Conservation (phyloP, 2,888 invertebrate genomes). For the Epinotia bilunana region DNA sequence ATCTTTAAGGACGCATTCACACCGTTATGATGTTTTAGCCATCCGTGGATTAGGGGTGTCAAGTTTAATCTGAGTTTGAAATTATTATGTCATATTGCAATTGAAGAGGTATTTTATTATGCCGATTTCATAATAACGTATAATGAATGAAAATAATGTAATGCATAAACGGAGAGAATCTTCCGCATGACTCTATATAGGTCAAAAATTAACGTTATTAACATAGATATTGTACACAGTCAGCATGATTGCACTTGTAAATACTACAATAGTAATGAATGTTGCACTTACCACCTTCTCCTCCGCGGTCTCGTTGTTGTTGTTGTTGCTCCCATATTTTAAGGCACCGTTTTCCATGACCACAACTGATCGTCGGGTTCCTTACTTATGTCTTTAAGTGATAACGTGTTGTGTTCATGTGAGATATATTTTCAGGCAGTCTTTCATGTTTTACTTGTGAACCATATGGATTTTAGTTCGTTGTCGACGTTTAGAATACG, state of each 20-base stretch:
- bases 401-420: conserved; percentile 58
- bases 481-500: conserved; percentile 59
- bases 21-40: background rate
- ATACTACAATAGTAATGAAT: too few relatives aligned
- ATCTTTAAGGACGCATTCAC: background rate
- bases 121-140: background rate
- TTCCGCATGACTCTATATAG: too few relatives aligned
- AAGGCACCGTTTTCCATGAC: conserved; percentile 86
- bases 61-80: too few relatives aligned
- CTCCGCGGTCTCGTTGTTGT: conserved; percentile 80
- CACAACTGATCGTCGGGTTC: conserved; percentile 75
- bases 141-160: background rate
- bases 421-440: conserved; percentile 49
- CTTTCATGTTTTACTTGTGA: conserved; percentile 41
- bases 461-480: conserved; percentile 43
- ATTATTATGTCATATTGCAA: too few relatives aligned
- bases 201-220: too few relatives aligned
- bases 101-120: background rate
- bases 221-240: too few relatives aligned
- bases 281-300: conserved; percentile 79
- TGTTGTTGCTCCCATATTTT: conserved; percentile 85
- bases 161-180: background rate
- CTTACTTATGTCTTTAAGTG: conserved; percentile 59
- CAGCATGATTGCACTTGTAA: too few relatives aligned
- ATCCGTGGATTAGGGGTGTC: too few relatives aligned